Conservation (phyloP, 64 coral and sea anemone genomes). For the Porites australiensis region DNA sequence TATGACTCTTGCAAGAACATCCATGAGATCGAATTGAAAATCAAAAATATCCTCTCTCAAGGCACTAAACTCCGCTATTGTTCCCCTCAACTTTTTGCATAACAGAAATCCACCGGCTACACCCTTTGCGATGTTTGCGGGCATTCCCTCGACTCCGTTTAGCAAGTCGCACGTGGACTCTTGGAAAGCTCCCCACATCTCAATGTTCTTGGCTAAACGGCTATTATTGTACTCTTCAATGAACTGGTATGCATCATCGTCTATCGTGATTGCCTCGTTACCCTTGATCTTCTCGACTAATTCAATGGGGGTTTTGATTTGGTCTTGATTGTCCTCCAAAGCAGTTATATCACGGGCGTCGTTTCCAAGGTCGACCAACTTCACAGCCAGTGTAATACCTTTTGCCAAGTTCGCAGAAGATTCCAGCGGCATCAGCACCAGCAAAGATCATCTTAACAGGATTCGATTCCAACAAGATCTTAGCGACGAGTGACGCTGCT, state of each 20-base stretch:
- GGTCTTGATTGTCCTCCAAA: conserved; percentile 21
- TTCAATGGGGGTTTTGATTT: background rate
- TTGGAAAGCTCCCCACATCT: conserved; percentile 52
- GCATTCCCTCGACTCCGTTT: background rate
- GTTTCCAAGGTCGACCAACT: background rate
- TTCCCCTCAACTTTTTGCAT: conserved; percentile 57
- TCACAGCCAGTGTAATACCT: background rate
- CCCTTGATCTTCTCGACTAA: conserved; percentile 16
- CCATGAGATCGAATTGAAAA: conserved; percentile 69
- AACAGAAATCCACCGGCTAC: background rate
- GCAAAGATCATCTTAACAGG: conserved; percentile 9
- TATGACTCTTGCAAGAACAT: conserved; percentile 31
- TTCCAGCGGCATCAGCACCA: background rate
- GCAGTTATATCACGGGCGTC: background rate
- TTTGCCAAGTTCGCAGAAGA: background rate
- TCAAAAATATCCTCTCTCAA: conserved; percentile 76
- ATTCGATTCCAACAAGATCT: background rate
- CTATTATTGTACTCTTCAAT: conserved; percentile 5
- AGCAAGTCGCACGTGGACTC: conserved; percentile 24
- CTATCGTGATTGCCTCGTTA: background rate
- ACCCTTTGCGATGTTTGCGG: background rate
- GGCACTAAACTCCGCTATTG: conserved; percentile 46
- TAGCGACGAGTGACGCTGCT: background rate
- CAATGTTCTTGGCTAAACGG: conserved; percentile 25
- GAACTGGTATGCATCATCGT: conserved; percentile 13